These are phyloP conservation scores for Leptocoma aspasia DNA, from an alignment of 2,113 vertebrate species.

Conservation along the genomic window DNA sequence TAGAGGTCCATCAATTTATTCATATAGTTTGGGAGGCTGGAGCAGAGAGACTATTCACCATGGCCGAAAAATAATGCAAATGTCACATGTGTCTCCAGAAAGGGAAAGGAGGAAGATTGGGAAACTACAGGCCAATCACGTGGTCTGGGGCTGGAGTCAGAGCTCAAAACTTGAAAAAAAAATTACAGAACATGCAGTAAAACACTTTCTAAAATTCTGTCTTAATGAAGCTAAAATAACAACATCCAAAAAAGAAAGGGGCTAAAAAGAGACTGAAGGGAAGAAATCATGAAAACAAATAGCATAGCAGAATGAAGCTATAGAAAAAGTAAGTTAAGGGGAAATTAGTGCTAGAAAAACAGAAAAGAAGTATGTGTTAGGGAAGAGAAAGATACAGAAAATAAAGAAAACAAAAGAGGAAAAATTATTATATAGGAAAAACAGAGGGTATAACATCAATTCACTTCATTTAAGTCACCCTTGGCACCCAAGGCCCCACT, in stretches of 20 bases:
- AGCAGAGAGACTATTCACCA: neutral
- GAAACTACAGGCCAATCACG: neutral
- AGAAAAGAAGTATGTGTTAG: neutral
- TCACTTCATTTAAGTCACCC: neutral
- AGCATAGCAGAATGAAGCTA: neutral
- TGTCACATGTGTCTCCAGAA: neutral
- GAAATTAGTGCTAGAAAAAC: neutral
- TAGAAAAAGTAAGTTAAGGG: neutral
- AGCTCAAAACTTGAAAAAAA: neutral
- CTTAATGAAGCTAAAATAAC: neutral
- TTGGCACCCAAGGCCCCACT: neutral
- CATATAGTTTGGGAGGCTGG: neutral
- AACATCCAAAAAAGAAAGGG: neutral
- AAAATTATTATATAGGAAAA: neutral
- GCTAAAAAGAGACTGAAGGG: neutral
- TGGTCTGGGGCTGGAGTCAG: neutral
- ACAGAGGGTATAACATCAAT: neutral
- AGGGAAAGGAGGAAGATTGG: neutral
- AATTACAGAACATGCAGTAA: neutral
- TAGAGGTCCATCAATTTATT: neutral
- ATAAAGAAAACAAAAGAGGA: neutral
- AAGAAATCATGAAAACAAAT: neutral
- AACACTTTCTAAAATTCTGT: neutral
- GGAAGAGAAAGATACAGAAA: neutral
- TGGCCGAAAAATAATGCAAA: neutral